These are phyloP conservation scores for Cyclopterus lumpus DNA, from an alignment of 2,797 vertebrate species.

Conservation along the genomic window DNA sequence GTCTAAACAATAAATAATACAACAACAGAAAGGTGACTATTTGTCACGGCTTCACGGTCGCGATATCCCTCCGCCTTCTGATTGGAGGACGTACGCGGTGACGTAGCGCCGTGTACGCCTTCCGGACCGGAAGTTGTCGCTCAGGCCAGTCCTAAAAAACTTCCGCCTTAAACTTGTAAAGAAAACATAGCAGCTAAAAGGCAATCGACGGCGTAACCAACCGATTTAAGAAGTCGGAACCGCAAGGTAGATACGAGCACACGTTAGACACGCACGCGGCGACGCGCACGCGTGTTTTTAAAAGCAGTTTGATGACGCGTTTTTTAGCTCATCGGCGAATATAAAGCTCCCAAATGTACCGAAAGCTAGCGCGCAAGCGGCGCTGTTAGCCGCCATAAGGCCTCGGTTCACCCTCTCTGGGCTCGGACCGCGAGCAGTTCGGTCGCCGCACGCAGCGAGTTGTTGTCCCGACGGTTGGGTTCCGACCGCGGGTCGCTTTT, in stretches of 20 bases:
- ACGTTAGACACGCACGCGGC: conserved; percentile 21
- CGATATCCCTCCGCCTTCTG: conserved; percentile 26
- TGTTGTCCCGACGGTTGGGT: accelerated
- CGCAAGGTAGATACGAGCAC: conserved; percentile 72
- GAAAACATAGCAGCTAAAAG: conserved; percentile 81
- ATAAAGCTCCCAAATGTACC: conserved; percentile 51
- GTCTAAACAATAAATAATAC: background rate
- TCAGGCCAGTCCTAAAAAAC: conserved; percentile 79
- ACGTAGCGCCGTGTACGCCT: conserved; percentile 53
- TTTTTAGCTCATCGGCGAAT: conserved; percentile 25
- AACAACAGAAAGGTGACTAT: background rate
- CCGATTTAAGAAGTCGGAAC: conserved; percentile 62
- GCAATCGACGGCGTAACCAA: conserved; percentile 67
- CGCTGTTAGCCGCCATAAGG: conserved; percentile 61
- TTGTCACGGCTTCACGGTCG: conserved; percentile 26
- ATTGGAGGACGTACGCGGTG: conserved; percentile 61
- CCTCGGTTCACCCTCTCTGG: conserved; percentile 44
- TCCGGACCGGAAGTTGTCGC: conserved; percentile 79
- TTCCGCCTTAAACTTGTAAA: conserved; percentile 86
- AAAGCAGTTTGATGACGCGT: conserved; percentile 18
- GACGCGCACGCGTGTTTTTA: background rate
- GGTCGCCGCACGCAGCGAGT: background rate
- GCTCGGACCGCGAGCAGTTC: conserved; percentile 3
- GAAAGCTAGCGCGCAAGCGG: conserved; percentile 65
- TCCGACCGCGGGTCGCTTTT: accelerated